Conservation (phyloP, 2,888 invertebrate species). For the Ypsolopha sequella region DNA sequence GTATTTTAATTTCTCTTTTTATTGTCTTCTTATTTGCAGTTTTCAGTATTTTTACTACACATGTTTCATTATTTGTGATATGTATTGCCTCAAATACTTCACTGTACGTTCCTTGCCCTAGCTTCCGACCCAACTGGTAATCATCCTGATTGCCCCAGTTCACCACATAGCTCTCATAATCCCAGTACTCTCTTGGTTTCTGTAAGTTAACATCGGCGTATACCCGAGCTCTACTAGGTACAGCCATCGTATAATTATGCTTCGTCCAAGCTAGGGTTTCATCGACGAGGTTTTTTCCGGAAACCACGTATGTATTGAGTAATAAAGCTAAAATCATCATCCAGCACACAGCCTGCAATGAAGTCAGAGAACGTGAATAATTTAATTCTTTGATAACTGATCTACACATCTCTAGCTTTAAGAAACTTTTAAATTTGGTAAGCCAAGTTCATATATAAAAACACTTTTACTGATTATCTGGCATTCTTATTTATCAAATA, state of each 20-base stretch:
- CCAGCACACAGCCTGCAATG: slow-evolving; percentile 28
- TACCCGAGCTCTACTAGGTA: slow-evolving; percentile 95
- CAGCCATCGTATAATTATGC: slow-evolving; percentile 78
- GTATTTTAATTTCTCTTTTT: slow-evolving; percentile 99
- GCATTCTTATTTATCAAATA: no score
- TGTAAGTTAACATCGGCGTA: slow-evolving; percentile 99
- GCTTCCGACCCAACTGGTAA: slow-evolving; percentile 97
- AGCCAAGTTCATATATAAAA: no score
- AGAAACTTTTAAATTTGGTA: no score
- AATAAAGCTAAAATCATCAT: slow-evolving; percentile 68
- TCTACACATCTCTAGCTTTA: no score
- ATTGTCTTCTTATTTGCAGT: slow-evolving; percentile 99
- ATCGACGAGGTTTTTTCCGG: slow-evolving; percentile 63
- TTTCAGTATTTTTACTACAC: slow-evolving; percentile 99
- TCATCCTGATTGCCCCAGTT: slow-evolving; percentile 99
- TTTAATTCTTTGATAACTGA: background rate
- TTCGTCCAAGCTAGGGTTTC: slow-evolving; percentile 60
- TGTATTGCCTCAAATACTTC: slow-evolving; percentile 99
- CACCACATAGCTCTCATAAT: slow-evolving; percentile 98
- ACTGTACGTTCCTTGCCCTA: slow-evolving; percentile 99
- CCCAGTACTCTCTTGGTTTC: slow-evolving; percentile 99
- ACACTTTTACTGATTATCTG: no score
- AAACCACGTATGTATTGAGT: slow-evolving; percentile 69
- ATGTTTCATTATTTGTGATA: slow-evolving; percentile 98
- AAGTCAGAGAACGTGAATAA: background rate